phyloP scores from a whole-genome alignment of 92 coral and sea anemone genomes.

The Paragorgia papillata region DNA sequence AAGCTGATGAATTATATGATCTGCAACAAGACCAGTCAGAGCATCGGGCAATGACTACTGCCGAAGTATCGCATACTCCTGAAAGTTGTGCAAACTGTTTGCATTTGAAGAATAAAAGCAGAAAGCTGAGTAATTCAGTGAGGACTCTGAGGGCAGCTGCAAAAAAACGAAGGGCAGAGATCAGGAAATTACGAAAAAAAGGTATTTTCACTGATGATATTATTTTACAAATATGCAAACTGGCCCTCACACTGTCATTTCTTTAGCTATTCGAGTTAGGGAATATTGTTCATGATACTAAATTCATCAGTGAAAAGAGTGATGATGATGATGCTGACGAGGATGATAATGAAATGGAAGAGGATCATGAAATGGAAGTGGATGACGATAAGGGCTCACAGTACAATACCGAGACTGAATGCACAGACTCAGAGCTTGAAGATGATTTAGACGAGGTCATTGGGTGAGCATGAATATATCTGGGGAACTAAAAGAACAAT shows the following conservation, averaged over 20 bases:
- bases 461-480: background rate
- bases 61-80: too few species aligned
- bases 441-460: background rate
- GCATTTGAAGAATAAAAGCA: background rate
- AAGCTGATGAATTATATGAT: too few species aligned
- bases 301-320: background rate
- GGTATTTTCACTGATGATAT: background rate
- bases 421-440: slow-evolving; percentile 5
- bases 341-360: too few species aligned
- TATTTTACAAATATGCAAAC: too few species aligned
- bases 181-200: background rate
- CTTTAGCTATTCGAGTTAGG: too few species aligned
- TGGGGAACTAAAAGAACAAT: background rate
- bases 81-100: too few species aligned
- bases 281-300: too few species aligned
- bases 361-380: slow-evolving; percentile 10
- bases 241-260: too few species aligned
- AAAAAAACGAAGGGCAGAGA: slow-evolving; percentile 15
- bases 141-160: background rate
- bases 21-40: too few species aligned
- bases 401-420: background rate
- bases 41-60: too few species aligned
- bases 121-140: slow-evolving; percentile 6
- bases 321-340: background rate
- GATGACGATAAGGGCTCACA: background rate